phyloP scores from a whole-genome alignment of 2,113 vertebrate species.

The Sylvietta virens region DNA sequence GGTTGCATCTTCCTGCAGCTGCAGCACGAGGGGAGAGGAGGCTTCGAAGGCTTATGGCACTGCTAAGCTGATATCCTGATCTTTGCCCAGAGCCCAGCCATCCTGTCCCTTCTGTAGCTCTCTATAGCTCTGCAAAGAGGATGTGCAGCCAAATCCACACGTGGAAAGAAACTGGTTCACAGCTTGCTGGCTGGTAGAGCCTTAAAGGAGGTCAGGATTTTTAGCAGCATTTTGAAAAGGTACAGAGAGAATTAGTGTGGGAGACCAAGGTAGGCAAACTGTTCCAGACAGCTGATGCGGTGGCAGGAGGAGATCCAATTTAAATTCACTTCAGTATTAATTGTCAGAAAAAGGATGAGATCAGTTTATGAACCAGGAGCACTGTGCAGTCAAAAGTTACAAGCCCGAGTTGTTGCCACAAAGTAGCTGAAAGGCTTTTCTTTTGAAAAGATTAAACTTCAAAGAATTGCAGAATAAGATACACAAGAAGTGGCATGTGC shows the following conservation, averaged over 20 bases:
- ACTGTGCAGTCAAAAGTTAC: slow-evolving; percentile 56
- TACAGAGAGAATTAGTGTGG: slow-evolving; percentile 20
- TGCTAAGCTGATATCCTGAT: neutral
- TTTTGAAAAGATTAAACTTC: slow-evolving; percentile 71
- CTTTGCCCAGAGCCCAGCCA: neutral
- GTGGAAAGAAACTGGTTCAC: neutral
- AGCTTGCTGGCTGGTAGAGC: neutral
- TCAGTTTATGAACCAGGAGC: slow-evolving; percentile 56
- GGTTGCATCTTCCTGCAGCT: neutral
- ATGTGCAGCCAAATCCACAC: neutral
- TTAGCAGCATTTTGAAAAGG: slow-evolving; percentile 19
- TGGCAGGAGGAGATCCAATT: slow-evolving; percentile 44
- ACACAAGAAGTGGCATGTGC: slow-evolving; percentile 60
- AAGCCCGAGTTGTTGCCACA: slow-evolving; percentile 55
- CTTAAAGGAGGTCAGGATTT: slow-evolving; percentile 37
- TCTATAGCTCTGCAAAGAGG: neutral
- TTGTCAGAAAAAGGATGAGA: slow-evolving; percentile 66
- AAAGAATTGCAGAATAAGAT: slow-evolving; percentile 66
- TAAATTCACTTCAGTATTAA: slow-evolving; percentile 61
- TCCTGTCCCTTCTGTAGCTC: neutral
- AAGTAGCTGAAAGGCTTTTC: slow-evolving; percentile 70
- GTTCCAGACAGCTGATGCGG: neutral
- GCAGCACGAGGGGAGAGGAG: neutral
- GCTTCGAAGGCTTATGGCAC: neutral
- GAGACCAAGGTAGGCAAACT: slow-evolving; percentile 39